phyloP scores from a whole-genome alignment of 1,140 invertebrate species.

The Drosophila eugracilis region DNA sequence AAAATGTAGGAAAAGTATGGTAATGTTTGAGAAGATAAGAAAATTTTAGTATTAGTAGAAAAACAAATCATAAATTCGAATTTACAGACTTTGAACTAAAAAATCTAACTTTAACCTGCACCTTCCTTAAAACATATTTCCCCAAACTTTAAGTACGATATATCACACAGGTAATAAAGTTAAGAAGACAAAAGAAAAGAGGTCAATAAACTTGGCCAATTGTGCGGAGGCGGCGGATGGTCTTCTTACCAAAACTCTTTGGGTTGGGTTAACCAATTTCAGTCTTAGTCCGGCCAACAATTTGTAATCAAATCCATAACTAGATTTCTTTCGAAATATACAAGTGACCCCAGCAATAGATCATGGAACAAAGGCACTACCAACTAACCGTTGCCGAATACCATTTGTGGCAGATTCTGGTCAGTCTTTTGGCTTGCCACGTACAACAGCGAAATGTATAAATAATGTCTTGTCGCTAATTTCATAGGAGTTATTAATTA shows the following conservation, averaged over 20 bases:
- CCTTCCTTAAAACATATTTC: too few species aligned
- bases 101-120: too few species aligned
- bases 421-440: slow-evolving; percentile 12
- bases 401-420: slow-evolving; percentile 27
- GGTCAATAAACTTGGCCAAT: slow-evolving; percentile 28
- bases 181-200: not conserved
- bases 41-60: not conserved
- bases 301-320: slow-evolving; percentile 8
- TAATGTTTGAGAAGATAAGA: slow-evolving; percentile 6
- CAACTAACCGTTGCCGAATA: slow-evolving; percentile 30
- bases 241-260: not conserved
- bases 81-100: too few species aligned
- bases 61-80: slow-evolving; percentile 4
- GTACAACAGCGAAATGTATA: slow-evolving; percentile 40
- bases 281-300: slow-evolving; percentile 1
- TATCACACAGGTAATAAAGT: not conserved
- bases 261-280: slow-evolving; percentile 1
- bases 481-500: slow-evolving; percentile 77
- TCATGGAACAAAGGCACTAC: slow-evolving; percentile 36
- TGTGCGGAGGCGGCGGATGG: slow-evolving; percentile 13
- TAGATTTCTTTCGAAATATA: slow-evolving; percentile 6
- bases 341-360: slow-evolving; percentile 29
- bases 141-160: not conserved
- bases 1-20: slow-evolving; percentile 1
- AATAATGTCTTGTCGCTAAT: slow-evolving; percentile 71